Evolutionary conservation across 2,113 vertebrate genomes (phyloP).

Genomic region (Mastomys natalensis): DNA sequence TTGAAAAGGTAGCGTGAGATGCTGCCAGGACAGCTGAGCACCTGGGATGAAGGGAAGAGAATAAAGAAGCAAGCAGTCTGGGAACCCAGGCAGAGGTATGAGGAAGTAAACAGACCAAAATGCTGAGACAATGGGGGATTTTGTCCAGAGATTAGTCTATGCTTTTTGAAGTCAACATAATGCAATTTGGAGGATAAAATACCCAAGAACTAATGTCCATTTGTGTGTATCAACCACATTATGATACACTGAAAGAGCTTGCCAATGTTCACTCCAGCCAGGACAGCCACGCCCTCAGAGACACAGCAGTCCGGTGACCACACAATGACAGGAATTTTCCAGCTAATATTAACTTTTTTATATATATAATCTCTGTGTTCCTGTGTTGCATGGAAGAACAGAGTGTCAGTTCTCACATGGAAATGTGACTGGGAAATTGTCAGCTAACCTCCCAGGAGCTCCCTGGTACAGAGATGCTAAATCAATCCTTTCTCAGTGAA

Average conservation of each 20-base stretch:
- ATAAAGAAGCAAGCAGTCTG: neutral
- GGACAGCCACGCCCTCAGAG: neutral
- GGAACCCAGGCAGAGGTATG: neutral
- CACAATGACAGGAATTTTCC: neutral
- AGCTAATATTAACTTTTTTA: neutral
- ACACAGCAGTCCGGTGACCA: neutral
- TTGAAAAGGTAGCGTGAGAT: neutral
- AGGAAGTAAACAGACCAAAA: neutral
- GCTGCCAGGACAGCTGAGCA: neutral
- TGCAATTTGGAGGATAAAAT: neutral
- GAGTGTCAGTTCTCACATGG: neutral
- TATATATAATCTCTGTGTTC: neutral
- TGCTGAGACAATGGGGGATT: neutral
- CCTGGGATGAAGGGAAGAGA: neutral
- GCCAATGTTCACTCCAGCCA: neutral
- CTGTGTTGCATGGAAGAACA: neutral
- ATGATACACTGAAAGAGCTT: neutral
- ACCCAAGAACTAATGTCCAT: neutral
- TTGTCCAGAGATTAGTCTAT: neutral
- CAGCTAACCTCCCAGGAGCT: neutral
- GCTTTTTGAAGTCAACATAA: neutral
- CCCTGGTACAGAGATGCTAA: neutral
- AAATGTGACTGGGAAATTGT: neutral
- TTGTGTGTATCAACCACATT: neutral
- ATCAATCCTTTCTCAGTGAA: neutral